A percentile compares a stretch with the other conserved stretches of the same genome.
phyloP scores from a whole-genome alignment of 2,113 vertebrate genomes.

The Montifringilla adamsi region DNA sequence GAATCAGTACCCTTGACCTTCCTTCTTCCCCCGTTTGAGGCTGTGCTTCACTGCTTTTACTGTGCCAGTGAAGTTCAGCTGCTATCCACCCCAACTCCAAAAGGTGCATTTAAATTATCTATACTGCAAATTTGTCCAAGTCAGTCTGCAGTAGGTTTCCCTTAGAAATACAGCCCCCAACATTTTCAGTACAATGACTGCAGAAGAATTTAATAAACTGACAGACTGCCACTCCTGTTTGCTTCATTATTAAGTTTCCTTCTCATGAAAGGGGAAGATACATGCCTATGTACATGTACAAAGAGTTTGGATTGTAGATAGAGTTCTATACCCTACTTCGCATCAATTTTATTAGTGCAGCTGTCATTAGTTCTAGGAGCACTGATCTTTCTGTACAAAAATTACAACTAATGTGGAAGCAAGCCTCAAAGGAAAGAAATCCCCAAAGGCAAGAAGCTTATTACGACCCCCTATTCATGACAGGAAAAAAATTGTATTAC shows the following conservation, averaged over 20 bases:
- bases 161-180: not conserved
- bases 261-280: not conserved
- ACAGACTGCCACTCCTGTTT: not conserved
- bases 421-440: not conserved
- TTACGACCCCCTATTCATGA: not conserved
- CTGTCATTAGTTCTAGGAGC: not conserved
- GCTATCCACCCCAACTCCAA: not conserved
- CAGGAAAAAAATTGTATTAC: not conserved
- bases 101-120: not conserved
- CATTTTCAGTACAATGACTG: not conserved
- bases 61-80: not conserved
- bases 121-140: not conserved
- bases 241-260: not conserved
- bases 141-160: not conserved
- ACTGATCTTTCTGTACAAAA: not conserved
- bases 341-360: not conserved
- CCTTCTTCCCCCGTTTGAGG: not conserved
- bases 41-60: not conserved
- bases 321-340: not conserved
- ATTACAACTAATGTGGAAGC: not conserved
- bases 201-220: not conserved
- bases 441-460: not conserved
- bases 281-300: fast-evolving
- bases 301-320: not conserved
- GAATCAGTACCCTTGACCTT: not conserved